These are phyloP conservation scores for Paramuricea clavata DNA, from an alignment of 92 coral and sea anemone genomes.

Conservation along the genomic window DNA sequence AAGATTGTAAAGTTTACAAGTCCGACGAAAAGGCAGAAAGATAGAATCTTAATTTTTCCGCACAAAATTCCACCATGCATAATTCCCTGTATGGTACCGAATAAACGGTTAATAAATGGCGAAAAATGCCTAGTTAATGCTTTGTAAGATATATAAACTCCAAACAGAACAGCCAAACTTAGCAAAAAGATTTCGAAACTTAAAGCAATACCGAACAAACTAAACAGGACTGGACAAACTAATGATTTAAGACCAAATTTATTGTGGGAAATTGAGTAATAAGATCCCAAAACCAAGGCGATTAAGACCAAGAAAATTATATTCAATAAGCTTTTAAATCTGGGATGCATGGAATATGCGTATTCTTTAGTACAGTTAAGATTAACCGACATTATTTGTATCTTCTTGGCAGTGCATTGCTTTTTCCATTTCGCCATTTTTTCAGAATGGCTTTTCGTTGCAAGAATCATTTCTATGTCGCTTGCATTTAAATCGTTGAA, in stretches of 20 bases:
- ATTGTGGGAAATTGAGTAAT: not conserved
- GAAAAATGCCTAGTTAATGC: not conserved
- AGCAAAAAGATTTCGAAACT: not conserved
- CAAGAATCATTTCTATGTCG: not conserved
- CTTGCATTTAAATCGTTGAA: not conserved
- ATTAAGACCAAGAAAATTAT: not conserved
- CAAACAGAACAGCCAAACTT: not conserved
- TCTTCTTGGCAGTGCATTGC: not conserved
- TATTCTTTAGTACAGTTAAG: not conserved
- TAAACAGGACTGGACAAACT: not conserved
- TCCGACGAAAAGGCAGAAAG: not conserved
- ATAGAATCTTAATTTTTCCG: not conserved
- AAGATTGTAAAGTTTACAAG: not conserved
- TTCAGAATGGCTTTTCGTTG: not conserved
- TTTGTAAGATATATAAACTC: not conserved
- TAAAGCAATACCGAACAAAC: not conserved
- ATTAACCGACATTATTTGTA: not conserved
- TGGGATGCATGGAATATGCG: not conserved
- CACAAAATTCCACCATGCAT: not conserved
- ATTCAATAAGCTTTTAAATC: not conserved
- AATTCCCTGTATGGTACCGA: not conserved
- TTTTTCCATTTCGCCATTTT: not conserved
- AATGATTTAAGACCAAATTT: not conserved
- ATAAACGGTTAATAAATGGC: not conserved
- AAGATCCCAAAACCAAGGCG: not conserved